phyloP scores from a whole-genome alignment of 2,113 vertebrate genomes.

The Mandrillus leucophaeus region DNA sequence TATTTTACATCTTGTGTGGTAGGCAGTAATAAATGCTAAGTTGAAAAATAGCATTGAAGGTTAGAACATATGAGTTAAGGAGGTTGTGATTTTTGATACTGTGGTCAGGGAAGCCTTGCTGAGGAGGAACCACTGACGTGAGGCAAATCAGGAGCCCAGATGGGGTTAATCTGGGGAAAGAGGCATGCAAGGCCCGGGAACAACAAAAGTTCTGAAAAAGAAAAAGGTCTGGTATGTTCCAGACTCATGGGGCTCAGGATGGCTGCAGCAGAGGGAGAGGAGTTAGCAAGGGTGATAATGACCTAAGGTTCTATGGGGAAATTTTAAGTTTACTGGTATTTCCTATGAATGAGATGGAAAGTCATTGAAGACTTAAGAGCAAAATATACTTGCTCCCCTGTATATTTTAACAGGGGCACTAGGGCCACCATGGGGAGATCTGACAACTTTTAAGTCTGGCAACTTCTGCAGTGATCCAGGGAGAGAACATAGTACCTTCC shows the following conservation, averaged over 20 bases:
- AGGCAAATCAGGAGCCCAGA: not conserved
- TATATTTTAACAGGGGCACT: not conserved
- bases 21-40: not conserved
- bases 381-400: not conserved
- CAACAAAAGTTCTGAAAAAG: not conserved
- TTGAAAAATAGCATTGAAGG: not conserved
- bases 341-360: not conserved
- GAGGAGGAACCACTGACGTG: not conserved
- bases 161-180: not conserved
- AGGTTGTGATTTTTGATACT: not conserved
- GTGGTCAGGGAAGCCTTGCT: not conserved
- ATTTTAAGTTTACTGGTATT: not conserved
- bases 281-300: not conserved
- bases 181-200: not conserved
- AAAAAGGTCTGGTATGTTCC: not conserved
- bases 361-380: not conserved
- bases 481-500: not conserved
- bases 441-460: not conserved
- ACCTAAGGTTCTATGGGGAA: not conserved
- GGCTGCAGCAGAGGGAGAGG: not conserved
- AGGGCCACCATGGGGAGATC: not conserved
- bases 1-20: not conserved
- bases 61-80: not conserved
- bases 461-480: not conserved
- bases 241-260: not conserved